Evolutionary conservation across 64 coral and sea anemone genomes (phyloP).

Genomic region (Montipora sp.): DNA sequence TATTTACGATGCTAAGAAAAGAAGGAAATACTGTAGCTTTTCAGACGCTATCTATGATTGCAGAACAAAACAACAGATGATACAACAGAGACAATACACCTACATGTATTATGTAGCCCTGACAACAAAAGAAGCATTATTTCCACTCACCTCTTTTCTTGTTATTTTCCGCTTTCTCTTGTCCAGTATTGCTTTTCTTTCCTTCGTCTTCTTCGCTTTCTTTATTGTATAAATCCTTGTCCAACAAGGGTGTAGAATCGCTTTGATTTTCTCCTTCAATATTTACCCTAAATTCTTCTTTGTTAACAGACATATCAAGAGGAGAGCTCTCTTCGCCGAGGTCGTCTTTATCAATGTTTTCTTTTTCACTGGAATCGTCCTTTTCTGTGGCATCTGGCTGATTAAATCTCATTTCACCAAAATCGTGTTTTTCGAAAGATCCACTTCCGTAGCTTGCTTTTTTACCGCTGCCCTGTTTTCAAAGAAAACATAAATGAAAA

Average conservation of each 20-base stretch:
- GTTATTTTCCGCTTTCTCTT: background rate
- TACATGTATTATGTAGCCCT: too few species aligned
- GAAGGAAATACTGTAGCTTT: too few species aligned
- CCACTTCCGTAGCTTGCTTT: constrained; percentile 80
- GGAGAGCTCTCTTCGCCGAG: constrained; percentile 1
- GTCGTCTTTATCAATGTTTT: constrained; percentile 80
- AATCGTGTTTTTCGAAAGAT: constrained; percentile 28
- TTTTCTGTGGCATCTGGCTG: constrained; percentile 73
- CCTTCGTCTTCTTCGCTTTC: background rate
- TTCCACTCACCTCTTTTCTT: constrained; percentile 24
- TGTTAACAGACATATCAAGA: constrained; percentile 31
- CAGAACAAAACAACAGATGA: too few species aligned
- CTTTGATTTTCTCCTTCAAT: constrained; percentile 26
- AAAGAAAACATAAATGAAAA: background rate
- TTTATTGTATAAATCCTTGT: constrained; percentile 28
- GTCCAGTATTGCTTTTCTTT: background rate
- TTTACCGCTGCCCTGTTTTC: constrained; percentile 1
- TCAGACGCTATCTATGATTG: too few species aligned
- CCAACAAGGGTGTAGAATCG: constrained; percentile 67
- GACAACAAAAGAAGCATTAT: background rate
- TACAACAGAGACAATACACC: too few species aligned
- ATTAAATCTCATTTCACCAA: background rate
- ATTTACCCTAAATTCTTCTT: constrained; percentile 53
- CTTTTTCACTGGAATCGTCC: constrained; percentile 77
- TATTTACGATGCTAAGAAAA: too few species aligned